A percentile compares a stretch with the other conserved stretches of the same genome.
Evolutionary conservation across 23 tunicate species (phyloP).

Genomic region (Halocynthia aurantium): DNA sequence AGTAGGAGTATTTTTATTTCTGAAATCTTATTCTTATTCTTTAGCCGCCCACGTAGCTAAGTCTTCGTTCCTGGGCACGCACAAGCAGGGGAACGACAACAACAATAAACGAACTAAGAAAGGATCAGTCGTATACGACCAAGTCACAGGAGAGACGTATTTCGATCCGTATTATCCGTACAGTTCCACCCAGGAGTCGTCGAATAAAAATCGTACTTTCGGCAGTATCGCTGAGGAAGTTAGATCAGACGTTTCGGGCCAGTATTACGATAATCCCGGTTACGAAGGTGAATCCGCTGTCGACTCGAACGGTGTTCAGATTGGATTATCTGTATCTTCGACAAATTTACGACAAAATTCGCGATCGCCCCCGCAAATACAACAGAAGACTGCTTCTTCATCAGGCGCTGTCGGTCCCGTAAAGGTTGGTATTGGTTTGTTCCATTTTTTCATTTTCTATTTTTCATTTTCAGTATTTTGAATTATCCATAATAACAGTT

Average conservation of each 20-base stretch:
- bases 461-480: too few species aligned
- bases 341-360: too few species aligned
- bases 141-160: background rate
- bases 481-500: too few species aligned
- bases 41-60: constrained; percentile 29
- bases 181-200: background rate
- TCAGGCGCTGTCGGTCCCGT: too few species aligned
- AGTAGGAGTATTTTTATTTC: background rate
- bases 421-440: too few species aligned
- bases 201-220: too few species aligned
- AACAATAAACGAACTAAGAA: background rate
- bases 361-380: too few species aligned
- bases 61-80: constrained; percentile 12
- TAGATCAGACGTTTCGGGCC: background rate
- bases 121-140: background rate
- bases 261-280: background rate
- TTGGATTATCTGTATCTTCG: too few species aligned
- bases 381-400: too few species aligned
- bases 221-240: too few species aligned
- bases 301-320: too few species aligned
- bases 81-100: background rate
- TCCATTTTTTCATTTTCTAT: too few species aligned
- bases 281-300: background rate
- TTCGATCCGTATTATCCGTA: constrained; percentile 7
- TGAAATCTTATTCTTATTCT: background rate